Conservation (phyloP, 2,888 invertebrate species). For the Pediacus dermestoides region DNA sequence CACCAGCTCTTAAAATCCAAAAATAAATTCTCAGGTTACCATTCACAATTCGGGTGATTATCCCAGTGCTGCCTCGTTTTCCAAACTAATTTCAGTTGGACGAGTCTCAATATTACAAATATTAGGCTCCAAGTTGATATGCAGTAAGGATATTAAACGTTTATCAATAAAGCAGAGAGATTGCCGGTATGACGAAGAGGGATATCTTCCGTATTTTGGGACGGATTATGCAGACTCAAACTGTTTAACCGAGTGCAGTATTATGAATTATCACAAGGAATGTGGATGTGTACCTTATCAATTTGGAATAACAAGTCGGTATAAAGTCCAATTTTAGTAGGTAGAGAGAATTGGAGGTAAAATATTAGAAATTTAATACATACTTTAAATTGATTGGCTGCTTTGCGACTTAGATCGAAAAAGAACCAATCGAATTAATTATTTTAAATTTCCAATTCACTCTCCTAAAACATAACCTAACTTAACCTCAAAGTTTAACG, state of each 20-base stretch:
- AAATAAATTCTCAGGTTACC: slow-evolving; percentile 37
- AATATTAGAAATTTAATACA: no score
- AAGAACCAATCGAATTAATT: no score
- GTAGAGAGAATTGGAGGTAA: no score
- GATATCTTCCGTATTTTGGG: slow-evolving; percentile 30
- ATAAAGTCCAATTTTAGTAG: no score
- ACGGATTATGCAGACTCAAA: slow-evolving; percentile 38
- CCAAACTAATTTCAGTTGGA: slow-evolving; percentile 27
- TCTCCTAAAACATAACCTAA: no score
- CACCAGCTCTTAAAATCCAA: no score
- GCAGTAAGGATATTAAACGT: slow-evolving; percentile 29
- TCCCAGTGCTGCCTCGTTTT: slow-evolving; percentile 29
- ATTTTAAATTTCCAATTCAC: no score
- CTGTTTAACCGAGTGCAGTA: slow-evolving; percentile 39
- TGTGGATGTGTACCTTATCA: slow-evolving; percentile 44
- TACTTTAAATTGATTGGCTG: no score
- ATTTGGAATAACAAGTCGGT: no score
- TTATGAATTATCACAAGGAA: slow-evolving; percentile 20
- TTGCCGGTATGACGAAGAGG: slow-evolving; percentile 33
- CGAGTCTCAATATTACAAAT: slow-evolving; percentile 28
- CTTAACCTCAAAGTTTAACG: no score
- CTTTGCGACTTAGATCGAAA: no score
- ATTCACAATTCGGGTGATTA: slow-evolving; percentile 37
- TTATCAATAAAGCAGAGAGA: slow-evolving; percentile 35
- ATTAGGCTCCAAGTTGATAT: slow-evolving; percentile 29